Evolutionary conservation across 2,113 vertebrate genomes (phyloP).

Genomic region (Thunnus maccoyii): DNA sequence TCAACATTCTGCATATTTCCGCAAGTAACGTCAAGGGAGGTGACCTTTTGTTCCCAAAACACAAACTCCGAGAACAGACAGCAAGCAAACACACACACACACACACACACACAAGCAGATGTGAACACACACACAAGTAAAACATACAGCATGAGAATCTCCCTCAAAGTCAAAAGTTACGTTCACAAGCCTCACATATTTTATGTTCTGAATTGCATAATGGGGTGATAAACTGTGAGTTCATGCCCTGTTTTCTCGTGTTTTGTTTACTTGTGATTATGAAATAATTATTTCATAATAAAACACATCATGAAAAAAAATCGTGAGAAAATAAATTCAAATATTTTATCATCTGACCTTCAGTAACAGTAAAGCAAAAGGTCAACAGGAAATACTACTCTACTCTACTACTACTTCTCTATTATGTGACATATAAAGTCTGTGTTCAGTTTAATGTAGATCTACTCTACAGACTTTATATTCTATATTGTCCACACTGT

Average conservation of each 20-base stretch:
- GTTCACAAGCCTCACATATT: neutral
- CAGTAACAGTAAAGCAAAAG: neutral
- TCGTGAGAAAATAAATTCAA: neutral
- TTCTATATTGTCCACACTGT: too few species aligned
- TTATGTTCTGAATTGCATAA: neutral
- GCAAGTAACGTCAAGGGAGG: conserved; percentile 50
- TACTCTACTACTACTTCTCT: too few species aligned
- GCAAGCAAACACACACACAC: conserved; percentile 13
- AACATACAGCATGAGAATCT: conserved; percentile 5
- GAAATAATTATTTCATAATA: neutral
- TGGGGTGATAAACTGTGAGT: too few species aligned
- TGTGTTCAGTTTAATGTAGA: too few species aligned
- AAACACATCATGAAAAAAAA: neutral
- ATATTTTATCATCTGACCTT: neutral
- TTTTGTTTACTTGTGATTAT: neutral
- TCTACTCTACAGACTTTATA: too few species aligned
- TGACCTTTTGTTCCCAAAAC: conserved; percentile 70
- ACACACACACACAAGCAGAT: conserved; percentile 19
- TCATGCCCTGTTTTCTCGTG: too few species aligned
- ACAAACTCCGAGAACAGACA: conserved; percentile 42
- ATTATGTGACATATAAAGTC: too few species aligned
- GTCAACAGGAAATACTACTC: neutral
- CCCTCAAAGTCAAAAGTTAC: neutral
- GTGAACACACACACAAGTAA: conserved; percentile 1
- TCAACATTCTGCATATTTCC: conserved; percentile 53